A percentile compares a stretch with the other conserved stretches of the same genome.
Conservation (phyloP, 2,113 vertebrate species). For the Eidolon helvum region DNA sequence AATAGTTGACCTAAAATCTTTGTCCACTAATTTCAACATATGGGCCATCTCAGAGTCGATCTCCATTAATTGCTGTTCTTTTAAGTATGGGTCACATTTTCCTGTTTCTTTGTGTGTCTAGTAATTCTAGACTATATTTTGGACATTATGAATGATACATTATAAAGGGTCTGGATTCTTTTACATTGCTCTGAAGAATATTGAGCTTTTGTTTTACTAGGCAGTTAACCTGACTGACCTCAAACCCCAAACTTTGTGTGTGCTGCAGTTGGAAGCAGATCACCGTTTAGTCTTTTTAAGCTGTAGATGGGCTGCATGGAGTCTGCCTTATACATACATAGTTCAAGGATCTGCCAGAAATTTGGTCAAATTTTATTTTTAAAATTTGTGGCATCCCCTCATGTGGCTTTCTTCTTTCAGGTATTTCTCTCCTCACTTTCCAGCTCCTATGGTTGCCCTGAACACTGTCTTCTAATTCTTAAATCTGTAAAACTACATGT, state of each 20-base stretch:
- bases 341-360: neutral
- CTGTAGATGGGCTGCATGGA: neutral
- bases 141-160: neutral
- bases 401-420: neutral
- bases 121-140: neutral
- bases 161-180: neutral
- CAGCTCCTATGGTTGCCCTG: neutral
- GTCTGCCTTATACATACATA: neutral
- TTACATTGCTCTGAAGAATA: neutral
- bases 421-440: neutral
- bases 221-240: neutral
- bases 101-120: neutral
- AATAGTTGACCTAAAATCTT: neutral
- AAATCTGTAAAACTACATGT: neutral
- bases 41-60: neutral
- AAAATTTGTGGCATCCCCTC: neutral
- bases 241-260: neutral
- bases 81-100: neutral
- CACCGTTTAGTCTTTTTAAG: neutral
- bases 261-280: neutral
- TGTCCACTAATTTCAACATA: neutral
- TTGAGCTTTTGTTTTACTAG: neutral
- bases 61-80: neutral
- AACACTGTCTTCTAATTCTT: neutral
- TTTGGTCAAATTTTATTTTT: neutral